Evolutionary conservation across 2,113 vertebrate species (phyloP).

Genomic region (Cryptotis parvus): DNA sequence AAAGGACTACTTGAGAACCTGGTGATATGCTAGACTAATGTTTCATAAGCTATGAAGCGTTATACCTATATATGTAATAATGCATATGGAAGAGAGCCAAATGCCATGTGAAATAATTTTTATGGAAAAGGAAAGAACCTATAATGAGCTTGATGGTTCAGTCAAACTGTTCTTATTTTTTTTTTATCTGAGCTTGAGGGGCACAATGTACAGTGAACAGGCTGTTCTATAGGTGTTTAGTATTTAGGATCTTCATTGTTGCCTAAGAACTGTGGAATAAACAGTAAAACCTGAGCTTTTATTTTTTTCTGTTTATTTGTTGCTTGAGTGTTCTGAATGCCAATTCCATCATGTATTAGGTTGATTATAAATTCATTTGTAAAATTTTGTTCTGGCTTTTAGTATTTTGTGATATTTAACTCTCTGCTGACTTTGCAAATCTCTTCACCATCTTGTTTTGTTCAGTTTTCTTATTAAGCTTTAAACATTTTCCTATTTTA

Average conservation of each 20-base stretch:
- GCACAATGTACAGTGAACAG: not conserved
- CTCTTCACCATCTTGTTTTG: not conserved
- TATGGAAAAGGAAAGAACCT: slow-evolving; percentile 10
- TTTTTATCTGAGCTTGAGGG: no score
- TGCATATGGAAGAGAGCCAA: not conserved
- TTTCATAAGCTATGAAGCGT: not conserved
- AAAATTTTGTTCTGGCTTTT: no score
- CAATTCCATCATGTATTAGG: no score
- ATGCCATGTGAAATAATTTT: no score
- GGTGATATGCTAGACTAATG: slow-evolving; percentile 6
- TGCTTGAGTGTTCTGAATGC: no score
- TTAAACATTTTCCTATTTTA: not conserved
- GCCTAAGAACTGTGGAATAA: not conserved
- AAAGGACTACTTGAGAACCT: not conserved
- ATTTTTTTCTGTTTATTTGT: no score
- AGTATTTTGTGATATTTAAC: no score
- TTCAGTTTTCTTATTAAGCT: slow-evolving; percentile 24
- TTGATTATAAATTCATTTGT: no score
- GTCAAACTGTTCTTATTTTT: no score
- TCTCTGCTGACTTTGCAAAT: not conserved
- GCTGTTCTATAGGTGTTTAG: no score
- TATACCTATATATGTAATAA: not conserved
- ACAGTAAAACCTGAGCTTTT: no score
- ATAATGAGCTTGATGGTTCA: not conserved
- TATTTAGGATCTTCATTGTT: no score